phyloP scores from a whole-genome alignment of 2,113 vertebrate species.

The Isurus oxyrinchus region DNA sequence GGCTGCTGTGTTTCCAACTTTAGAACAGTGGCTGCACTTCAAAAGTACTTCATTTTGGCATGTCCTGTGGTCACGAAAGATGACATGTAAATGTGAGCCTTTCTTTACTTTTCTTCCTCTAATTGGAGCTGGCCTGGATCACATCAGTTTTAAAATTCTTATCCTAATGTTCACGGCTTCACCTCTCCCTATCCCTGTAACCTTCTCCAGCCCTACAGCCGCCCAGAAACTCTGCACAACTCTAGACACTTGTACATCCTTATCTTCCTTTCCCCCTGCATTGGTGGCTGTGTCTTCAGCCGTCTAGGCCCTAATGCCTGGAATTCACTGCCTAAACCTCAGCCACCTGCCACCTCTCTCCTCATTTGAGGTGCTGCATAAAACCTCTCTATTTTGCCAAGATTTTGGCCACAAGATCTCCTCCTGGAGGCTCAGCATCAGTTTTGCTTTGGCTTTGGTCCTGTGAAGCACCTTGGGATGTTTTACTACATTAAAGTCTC shows the following conservation, averaged over 20 bases:
- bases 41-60: no score
- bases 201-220: background rate
- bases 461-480: background rate
- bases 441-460: background rate
- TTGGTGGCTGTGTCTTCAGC: background rate
- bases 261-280: background rate
- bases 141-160: background rate
- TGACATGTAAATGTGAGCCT: no score
- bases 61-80: no score
- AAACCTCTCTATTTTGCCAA: background rate
- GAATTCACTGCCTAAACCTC: background rate
- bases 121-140: no score
- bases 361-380: background rate
- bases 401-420: background rate
- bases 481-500: no score
- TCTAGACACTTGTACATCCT: background rate
- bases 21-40: no score
- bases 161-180: background rate
- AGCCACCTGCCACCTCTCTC: background rate
- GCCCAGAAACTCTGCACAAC: background rate
- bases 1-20: no score
- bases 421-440: background rate
- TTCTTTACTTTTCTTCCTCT: no score
- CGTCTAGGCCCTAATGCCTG: background rate
- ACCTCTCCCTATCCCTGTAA: background rate